Evolutionary conservation across 2,113 vertebrate species (phyloP).

Genomic region (Pteronura brasiliensis): DNA sequence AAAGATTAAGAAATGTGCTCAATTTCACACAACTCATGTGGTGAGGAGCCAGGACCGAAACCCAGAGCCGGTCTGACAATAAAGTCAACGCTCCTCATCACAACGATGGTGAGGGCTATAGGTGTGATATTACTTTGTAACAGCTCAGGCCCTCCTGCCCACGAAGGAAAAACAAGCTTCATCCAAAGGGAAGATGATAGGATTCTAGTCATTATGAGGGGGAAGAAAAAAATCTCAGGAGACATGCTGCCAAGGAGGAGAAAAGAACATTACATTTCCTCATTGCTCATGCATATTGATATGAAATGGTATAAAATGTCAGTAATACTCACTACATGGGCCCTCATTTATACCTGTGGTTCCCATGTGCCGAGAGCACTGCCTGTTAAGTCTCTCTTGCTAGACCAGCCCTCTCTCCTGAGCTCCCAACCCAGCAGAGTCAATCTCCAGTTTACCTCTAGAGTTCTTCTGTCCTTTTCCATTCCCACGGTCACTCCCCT

Average conservation of each 20-base stretch:
- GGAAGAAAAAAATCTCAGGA: background rate
- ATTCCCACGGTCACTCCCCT: background rate
- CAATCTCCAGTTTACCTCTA: background rate
- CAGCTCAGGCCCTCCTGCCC: background rate
- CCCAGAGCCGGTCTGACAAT: background rate
- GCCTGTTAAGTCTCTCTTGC: background rate
- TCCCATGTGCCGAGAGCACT: background rate
- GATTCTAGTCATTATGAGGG: background rate
- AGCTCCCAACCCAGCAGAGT: background rate
- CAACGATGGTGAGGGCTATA: rapidly evolving
- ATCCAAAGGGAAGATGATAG: background rate
- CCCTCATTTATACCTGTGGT: background rate
- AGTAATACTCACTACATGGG: background rate
- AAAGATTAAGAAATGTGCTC: background rate
- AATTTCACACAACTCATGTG: background rate
- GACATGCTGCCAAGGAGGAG: background rate
- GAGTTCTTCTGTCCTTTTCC: background rate
- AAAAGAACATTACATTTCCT: background rate
- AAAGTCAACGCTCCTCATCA: background rate
- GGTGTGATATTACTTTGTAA: background rate
- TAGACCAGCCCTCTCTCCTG: background rate
- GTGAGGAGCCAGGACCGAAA: background rate
- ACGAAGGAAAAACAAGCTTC: background rate
- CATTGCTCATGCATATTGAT: background rate
- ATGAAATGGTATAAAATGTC: background rate